Percentiles rank a stretch among this genome's conserved stretches.
Evolutionary conservation across 2,797 vertebrate species (phyloP).

Genomic region (Loriculus beryllinus): DNA sequence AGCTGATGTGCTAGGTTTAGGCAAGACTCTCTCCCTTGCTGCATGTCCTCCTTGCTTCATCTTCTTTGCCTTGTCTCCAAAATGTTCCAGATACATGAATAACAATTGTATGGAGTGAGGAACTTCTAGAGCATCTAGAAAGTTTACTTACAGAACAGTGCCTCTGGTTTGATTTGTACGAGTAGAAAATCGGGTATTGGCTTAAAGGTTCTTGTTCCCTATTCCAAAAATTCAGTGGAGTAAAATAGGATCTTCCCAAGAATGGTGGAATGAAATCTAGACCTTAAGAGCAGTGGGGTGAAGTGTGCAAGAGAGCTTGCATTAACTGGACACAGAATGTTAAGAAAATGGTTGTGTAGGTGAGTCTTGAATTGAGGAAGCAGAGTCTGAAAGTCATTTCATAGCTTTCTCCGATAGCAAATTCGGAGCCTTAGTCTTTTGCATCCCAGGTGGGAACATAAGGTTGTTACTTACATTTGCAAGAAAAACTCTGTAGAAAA

Average conservation of each 20-base stretch:
- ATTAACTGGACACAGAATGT: neutral
- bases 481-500: neutral
- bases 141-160: neutral
- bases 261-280: neutral
- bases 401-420: neutral
- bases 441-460: neutral
- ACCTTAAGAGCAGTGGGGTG: neutral
- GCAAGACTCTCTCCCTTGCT: neutral
- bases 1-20: neutral
- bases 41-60: neutral
- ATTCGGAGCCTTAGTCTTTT: neutral
- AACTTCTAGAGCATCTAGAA: neutral
- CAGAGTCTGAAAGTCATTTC: neutral
- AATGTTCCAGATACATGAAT: neutral
- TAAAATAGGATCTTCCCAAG: neutral
- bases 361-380: neutral
- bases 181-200: neutral
- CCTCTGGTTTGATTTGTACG: neutral
- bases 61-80: neutral
- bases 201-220: neutral
- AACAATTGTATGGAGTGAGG: neutral
- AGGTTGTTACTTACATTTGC: neutral
- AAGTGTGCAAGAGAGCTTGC: neutral
- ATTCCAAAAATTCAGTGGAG: neutral
- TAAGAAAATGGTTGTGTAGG: rapidly evolving